Percentiles rank a stretch among this genome's conserved stretches.
phyloP scores from a whole-genome alignment of 2,113 vertebrate species.

The Chamaetylas fuelleborni region DNA sequence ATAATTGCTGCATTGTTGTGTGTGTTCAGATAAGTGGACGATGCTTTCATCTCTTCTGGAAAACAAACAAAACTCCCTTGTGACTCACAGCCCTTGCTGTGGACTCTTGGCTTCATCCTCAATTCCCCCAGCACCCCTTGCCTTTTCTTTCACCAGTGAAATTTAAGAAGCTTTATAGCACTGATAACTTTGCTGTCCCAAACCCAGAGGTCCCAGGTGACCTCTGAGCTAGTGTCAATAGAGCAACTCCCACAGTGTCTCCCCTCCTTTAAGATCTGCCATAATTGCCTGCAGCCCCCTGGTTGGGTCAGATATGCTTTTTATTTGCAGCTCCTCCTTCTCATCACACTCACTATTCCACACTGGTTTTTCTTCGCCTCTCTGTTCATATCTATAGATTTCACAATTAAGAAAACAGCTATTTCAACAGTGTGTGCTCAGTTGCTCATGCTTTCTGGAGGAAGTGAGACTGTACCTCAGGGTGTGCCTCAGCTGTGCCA shows the following conservation, averaged over 20 bases:
- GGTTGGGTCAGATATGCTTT: neutral
- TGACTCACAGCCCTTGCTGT: constrained; percentile 6
- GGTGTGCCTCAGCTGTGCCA: neutral
- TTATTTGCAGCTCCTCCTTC: neutral
- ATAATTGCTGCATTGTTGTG: neutral
- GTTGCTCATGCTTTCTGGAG: neutral
- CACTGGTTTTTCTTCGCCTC: neutral
- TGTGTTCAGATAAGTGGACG: neutral
- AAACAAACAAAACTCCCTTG: neutral
- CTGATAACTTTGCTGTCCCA: neutral
- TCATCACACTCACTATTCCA: neutral
- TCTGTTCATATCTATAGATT: neutral
- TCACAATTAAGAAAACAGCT: neutral
- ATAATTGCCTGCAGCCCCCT: neutral
- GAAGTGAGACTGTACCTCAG: neutral
- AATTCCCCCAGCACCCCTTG: neutral
- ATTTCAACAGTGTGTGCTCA: neutral
- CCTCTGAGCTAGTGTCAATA: neutral
- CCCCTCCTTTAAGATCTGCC: neutral
- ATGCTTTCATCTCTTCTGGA: constrained; percentile 29
- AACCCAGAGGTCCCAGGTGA: neutral
- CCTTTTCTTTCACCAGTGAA: neutral
- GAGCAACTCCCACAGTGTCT: neutral
- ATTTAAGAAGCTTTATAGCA: neutral
- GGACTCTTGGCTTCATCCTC: neutral